Evolutionary conservation across 2,888 invertebrate genomes (phyloP).

Genomic region (Nemapogon koenigi): DNA sequence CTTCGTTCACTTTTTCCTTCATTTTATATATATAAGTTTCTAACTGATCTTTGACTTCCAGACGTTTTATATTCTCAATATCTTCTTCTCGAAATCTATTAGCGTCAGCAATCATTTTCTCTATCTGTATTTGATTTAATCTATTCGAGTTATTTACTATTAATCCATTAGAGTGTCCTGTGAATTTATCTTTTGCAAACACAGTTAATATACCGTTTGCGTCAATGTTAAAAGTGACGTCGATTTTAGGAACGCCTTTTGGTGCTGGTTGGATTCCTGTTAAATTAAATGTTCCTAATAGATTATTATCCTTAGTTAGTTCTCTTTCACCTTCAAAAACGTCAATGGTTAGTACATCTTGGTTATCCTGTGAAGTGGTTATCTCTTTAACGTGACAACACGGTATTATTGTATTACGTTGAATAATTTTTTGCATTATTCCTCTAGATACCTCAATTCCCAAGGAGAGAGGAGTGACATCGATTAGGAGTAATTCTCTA

Average conservation of each 20-base stretch:
- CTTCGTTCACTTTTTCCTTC: constrained; percentile 28
- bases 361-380: constrained; percentile 40
- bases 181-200: constrained; percentile 31
- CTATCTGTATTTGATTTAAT: constrained; percentile 29
- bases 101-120: constrained; percentile 36
- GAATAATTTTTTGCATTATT: constrained; percentile 39
- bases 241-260: constrained; percentile 35
- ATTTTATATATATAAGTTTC: constrained; percentile 38
- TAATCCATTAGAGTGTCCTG: constrained; percentile 29
- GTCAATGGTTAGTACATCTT: constrained; percentile 39
- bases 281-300: constrained; percentile 36
- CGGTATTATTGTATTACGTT: constrained; percentile 38
- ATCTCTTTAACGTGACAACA: constrained; percentile 36
- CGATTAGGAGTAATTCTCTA: constrained; percentile 29
- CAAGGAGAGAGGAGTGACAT: constrained; percentile 40
- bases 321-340: constrained; percentile 43
- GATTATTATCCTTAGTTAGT: constrained; percentile 38
- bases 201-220: constrained; percentile 37
- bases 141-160: constrained; percentile 31
- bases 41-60: constrained; percentile 38
- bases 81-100: constrained; percentile 32
- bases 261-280: constrained; percentile 40
- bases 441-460: constrained; percentile 42
- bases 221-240: constrained; percentile 39
- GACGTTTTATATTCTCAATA: constrained; percentile 28